These are phyloP conservation scores for Oreochromis spilurus DNA, from an alignment of 2,113 vertebrate species.

Conservation along the genomic window DNA sequence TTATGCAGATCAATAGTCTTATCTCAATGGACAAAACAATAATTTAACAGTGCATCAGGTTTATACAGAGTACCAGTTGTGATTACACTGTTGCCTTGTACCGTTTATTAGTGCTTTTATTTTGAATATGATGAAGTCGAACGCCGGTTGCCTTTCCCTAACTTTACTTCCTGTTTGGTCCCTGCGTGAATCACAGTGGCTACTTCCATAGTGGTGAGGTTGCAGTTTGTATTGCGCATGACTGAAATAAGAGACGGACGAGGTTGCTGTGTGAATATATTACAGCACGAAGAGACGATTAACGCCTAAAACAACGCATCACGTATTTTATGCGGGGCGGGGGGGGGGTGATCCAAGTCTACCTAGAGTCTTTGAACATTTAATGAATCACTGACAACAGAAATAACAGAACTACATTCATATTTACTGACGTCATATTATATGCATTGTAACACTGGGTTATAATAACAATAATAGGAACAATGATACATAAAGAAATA, in stretches of 20 bases:
- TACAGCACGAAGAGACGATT: background rate
- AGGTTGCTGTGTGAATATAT: constrained; percentile 27
- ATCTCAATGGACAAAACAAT: background rate
- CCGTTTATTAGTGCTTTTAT: background rate
- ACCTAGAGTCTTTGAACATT: background rate
- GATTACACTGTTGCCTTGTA: background rate
- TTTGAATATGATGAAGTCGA: background rate
- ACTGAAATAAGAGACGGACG: constrained; percentile 40
- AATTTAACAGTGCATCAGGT: background rate
- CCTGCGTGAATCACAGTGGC: background rate
- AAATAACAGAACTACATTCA: background rate
- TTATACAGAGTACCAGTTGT: background rate
- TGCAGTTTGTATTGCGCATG: constrained; percentile 66
- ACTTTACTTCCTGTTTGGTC: background rate
- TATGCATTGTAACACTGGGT: background rate
- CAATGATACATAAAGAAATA: background rate
- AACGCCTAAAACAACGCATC: background rate
- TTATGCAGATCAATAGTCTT: background rate
- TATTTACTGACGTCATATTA: background rate
- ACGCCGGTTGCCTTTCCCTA: background rate
- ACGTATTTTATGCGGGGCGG: background rate
- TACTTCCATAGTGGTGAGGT: constrained; percentile 39
- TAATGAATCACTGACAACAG: background rate
- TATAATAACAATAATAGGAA: background rate
- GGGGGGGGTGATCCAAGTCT: background rate